Evolutionary conservation across 2,888 invertebrate genomes (phyloP).

Genomic region (Parapristionchus giblindavisi): DNA sequence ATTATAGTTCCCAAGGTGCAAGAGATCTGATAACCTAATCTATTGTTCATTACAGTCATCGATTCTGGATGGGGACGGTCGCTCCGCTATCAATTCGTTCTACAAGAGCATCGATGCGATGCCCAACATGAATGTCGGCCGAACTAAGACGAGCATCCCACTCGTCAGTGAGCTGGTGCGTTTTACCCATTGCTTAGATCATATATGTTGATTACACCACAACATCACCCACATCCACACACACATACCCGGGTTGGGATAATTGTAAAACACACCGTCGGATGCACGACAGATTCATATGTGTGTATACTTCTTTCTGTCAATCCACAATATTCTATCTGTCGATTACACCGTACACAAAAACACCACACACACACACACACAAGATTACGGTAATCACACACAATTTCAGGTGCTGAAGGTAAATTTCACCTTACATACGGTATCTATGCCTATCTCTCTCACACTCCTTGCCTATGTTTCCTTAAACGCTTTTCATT

Average conservation of each 20-base stretch:
- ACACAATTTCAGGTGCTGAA: conserved; percentile 70
- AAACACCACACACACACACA: background rate
- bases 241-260: too few species aligned
- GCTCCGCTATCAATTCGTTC: conserved; percentile 95
- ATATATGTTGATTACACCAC: too few species aligned
- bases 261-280: too few species aligned
- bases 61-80: conserved; percentile 71
- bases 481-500: too few species aligned
- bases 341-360: background rate
- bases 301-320: background rate
- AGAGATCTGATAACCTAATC: too few species aligned
- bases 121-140: conserved; percentile 91
- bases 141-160: conserved; percentile 91
- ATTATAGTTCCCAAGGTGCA: too few species aligned
- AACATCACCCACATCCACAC: too few species aligned
- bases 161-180: conserved; percentile 98
- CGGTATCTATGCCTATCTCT: too few species aligned
- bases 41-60: conserved; percentile 64
- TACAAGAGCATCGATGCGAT: conserved; percentile 99
- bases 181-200: too few species aligned
- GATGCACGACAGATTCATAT: background rate
- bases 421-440: conserved; percentile 61
- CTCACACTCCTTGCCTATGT: too few species aligned
- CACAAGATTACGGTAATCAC: background rate
- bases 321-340: conserved; percentile 2